A percentile compares a stretch with the other conserved stretches of the same genome.
These are phyloP conservation scores for Ciconia maguari DNA, from an alignment of 2,113 vertebrate species.

Conservation along the genomic window DNA sequence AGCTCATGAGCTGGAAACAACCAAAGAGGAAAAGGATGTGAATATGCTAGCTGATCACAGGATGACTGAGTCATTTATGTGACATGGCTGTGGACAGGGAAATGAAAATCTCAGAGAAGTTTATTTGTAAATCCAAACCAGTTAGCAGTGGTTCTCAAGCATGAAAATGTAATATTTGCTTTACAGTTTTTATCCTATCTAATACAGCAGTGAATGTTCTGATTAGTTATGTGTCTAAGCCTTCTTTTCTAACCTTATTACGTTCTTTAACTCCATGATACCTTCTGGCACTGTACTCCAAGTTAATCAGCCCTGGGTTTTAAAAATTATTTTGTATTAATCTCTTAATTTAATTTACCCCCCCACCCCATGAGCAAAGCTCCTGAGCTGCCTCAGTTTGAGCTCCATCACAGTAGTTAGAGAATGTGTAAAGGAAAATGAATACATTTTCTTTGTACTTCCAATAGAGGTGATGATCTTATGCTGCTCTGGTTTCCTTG, in stretches of 20 bases:
- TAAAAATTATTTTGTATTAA: conserved; percentile 31
- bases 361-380: background rate
- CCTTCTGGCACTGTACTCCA: conserved; percentile 11
- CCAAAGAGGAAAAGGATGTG: background rate
- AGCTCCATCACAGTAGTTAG: background rate
- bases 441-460: background rate
- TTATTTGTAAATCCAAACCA: conserved; percentile 26
- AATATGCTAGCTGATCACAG: background rate
- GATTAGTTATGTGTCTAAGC: conserved; percentile 39
- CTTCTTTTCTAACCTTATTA: conserved; percentile 40
- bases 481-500: background rate
- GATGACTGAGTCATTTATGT: background rate
- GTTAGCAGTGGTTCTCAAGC: conserved; percentile 2
- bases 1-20: background rate
- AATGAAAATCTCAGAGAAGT: background rate
- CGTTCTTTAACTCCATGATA: conserved; percentile 38
- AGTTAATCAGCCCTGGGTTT: conserved; percentile 8
- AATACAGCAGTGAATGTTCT: conserved; percentile 4
- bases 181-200: conserved; percentile 28
- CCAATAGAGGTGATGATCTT: background rate
- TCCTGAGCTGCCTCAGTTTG: background rate
- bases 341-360: conserved; percentile 20
- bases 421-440: background rate
- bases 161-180: conserved; percentile 33
- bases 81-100: background rate